Base-by-base conservation (phyloP, 2,888 invertebrate genomes). In the Scaeva pyrastri region DNA sequence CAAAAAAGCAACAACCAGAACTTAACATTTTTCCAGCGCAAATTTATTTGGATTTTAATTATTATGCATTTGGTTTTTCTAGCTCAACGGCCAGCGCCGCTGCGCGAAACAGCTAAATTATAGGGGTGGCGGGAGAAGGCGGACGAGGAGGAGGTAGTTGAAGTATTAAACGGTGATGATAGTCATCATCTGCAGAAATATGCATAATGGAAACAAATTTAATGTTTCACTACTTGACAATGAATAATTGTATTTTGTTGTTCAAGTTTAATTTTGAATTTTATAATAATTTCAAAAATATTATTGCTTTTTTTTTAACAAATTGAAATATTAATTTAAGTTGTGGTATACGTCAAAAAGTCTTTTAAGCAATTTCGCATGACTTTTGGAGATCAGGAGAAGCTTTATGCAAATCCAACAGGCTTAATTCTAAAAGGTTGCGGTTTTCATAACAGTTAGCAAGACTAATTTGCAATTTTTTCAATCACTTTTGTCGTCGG, bases 21-120 rank as follows among this genome's bases (percentile, higher is more conserved):
- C 39, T 81, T 45, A 76, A 66, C 55, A 73, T 70, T 77, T 68
- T 74, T 64, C 77, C 74, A 16, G 78, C 64, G 71, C 76, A 62
- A 56, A 74, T 87, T 80, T 73, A 80, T 84, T 87, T 87, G 74
- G 70, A 79, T 76, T 84, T 80, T 87, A 84, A 76, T 81, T 79
- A 79, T 79, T 79, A 79, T 79, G 71, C 76, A 74, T 71, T 64
- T 71, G 23, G 19, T 55, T 23, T 58, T 78, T 72, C 55, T 48
- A 73, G 55, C n/a, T 52, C 23, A 66, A 36, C 31, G 7, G 36
- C 41, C 2, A 12, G 1, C 14, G 2, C 4, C 10, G 19, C 23
- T 1, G 4, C 23, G 31, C 8, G 31, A 31, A 31, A 31, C 6
- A 31, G n/a, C 31, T 7, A 31, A 5, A 31, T 8, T 31, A 31